phyloP scores from a whole-genome alignment of 2,113 vertebrate genomes.

The Scalopus aquaticus region DNA sequence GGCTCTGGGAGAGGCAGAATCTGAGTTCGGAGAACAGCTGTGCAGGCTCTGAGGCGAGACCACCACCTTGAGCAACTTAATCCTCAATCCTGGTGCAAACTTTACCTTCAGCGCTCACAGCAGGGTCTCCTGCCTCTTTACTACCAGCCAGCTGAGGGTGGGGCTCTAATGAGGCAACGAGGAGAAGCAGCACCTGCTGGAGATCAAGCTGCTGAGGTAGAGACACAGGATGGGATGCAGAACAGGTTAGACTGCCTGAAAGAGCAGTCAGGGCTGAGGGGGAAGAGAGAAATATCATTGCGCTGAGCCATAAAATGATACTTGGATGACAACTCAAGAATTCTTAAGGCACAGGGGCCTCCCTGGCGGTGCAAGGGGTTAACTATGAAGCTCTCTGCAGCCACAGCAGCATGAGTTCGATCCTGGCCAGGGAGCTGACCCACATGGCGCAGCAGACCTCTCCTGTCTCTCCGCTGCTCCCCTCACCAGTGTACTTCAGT shows the following conservation, averaged over 20 bases:
- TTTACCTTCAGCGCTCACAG: not conserved
- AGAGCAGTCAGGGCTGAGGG: slow-evolving; percentile 86
- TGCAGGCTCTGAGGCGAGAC: not conserved
- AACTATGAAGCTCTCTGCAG: no score
- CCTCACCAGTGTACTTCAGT: no score
- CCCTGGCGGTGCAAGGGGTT: no score
- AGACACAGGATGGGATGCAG: slow-evolving; percentile 91
- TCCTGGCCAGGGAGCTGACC: no score
- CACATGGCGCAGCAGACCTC: no score
- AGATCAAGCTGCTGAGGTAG: slow-evolving; percentile 22
- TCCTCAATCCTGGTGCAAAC: not conserved
- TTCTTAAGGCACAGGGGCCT: no score
- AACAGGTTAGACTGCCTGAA: slow-evolving; percentile 89
- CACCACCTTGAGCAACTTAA: not conserved
- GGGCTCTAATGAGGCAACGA: slow-evolving; percentile 93
- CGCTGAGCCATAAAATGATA: slow-evolving; percentile 95
- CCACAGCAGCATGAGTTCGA: no score
- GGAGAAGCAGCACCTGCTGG: slow-evolving; percentile 83
- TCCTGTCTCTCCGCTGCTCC: no score
- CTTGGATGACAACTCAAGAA: slow-evolving; percentile 96
- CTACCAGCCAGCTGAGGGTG: slow-evolving; percentile 92
- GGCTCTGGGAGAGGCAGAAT: not conserved
- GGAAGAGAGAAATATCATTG: slow-evolving; percentile 92
- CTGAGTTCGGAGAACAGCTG: not conserved
- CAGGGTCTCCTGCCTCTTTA: not conserved